These are phyloP conservation scores for Diprion similis DNA, from an alignment of 1,140 invertebrate genomes.

Conservation along the genomic window DNA sequence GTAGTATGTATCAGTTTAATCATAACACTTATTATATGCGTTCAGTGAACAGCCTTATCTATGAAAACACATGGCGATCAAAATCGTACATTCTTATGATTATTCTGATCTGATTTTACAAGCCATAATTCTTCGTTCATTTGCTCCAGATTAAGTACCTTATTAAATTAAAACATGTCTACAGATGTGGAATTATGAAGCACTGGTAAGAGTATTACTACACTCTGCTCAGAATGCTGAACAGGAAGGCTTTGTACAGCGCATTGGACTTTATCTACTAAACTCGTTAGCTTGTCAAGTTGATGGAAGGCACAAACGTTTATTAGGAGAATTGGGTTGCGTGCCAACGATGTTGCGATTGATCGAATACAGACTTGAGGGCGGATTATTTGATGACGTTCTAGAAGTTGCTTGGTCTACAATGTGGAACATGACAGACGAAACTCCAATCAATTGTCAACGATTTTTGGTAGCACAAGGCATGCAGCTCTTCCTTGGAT, in stretches of 20 bases:
- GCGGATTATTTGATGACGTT: constrained; percentile 88
- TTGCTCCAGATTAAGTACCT: no score
- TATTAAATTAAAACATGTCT: not conserved
- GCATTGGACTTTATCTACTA: constrained; percentile 92
- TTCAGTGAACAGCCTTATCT: no score
- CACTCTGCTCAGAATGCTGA: constrained; percentile 81
- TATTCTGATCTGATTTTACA: no score
- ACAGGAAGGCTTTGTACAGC: constrained; percentile 90
- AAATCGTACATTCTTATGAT: constrained; percentile 9
- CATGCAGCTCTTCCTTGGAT: constrained; percentile 86
- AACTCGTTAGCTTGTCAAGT: constrained; percentile 97
- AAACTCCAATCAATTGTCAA: constrained; percentile 91
- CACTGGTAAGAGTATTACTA: constrained; percentile 85
- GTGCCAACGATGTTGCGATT: constrained; percentile 87
- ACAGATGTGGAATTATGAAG: constrained; percentile 90
- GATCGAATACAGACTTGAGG: constrained; percentile 78
- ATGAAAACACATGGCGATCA: no score
- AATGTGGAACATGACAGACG: constrained; percentile 98
- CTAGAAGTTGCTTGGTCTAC: constrained; percentile 98
- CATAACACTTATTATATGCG: no score
- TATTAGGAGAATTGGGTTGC: constrained; percentile 88
- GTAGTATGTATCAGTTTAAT: constrained; percentile 72
- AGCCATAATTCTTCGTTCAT: no score
- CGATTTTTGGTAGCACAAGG: constrained; percentile 86
- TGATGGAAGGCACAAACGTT: constrained; percentile 88